phyloP scores from a whole-genome alignment of 2,113 vertebrate species.

The Morone chrysops region DNA sequence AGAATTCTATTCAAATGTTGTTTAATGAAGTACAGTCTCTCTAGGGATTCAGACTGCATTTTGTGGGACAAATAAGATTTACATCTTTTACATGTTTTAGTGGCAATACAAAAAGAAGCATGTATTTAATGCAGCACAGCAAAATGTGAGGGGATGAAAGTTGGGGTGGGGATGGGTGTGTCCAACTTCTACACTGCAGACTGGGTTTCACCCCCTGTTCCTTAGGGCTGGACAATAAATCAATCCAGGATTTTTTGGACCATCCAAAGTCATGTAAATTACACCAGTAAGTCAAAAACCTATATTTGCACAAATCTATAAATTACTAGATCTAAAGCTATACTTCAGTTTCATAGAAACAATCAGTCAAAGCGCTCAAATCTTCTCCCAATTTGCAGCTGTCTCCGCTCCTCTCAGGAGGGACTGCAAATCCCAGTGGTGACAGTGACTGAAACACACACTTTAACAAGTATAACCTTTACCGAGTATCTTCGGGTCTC shows the following conservation, averaged over 20 bases:
- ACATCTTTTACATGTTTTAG: not conserved
- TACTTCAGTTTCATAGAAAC: conserved; percentile 24
- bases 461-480: conserved; percentile 36
- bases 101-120: not conserved
- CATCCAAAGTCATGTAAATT: too few species aligned
- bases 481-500: not conserved
- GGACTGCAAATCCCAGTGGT: conserved; percentile 9
- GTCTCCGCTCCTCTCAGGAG: conserved; percentile 33
- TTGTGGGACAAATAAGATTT: not conserved
- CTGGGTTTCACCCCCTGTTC: not conserved
- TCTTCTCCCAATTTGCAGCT: conserved; percentile 26
- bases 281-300: not conserved
- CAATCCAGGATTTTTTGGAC: not conserved
- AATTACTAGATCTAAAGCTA: not conserved
- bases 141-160: not conserved
- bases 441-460: conserved; percentile 25
- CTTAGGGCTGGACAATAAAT: not conserved
- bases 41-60: not conserved
- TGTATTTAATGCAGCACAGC: not conserved
- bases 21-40: not conserved
- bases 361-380: conserved; percentile 18
- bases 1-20: too few species aligned
- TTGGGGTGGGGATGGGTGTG: not conserved
- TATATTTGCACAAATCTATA: not conserved
- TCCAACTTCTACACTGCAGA: conserved; percentile 6